Evolutionary conservation across 1,140 invertebrate genomes (phyloP).

Genomic region (Zelostemma sp.): DNA sequence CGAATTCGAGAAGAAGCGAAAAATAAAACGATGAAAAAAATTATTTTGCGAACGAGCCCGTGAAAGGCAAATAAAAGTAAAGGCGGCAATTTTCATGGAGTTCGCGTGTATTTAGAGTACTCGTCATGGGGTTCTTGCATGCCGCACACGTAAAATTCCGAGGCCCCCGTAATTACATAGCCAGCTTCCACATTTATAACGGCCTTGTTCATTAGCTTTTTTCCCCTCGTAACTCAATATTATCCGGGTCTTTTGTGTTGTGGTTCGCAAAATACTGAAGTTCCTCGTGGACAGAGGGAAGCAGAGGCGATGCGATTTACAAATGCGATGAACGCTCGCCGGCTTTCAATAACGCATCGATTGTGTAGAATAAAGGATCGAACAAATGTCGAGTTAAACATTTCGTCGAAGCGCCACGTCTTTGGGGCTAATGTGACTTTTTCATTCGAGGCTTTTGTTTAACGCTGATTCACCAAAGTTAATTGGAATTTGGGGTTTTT

Average conservation of each 20-base stretch:
- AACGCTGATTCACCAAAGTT: too few species aligned
- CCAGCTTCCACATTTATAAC: conserved; percentile 51
- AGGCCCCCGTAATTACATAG: conserved; percentile 48
- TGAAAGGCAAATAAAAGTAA: conserved; percentile 14
- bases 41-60: conserved; percentile 15
- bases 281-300: conserved; percentile 27
- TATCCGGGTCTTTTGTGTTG: conserved; percentile 48
- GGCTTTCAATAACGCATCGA: conserved; percentile 31
- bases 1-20: neutral
- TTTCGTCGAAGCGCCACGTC: conserved; percentile 18
- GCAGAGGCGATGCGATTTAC: conserved; percentile 23
- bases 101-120: conserved; percentile 14
- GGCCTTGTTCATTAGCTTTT: conserved; percentile 52
- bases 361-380: conserved; percentile 16
- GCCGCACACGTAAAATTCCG: conserved; percentile 8
- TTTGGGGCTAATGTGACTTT: conserved; percentile 29
- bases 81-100: conserved; percentile 22
- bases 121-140: conserved; percentile 17
- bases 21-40: neutral
- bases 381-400: conserved; percentile 30
- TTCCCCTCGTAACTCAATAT: conserved; percentile 49
- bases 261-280: conserved; percentile 46
- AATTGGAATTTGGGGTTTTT: too few species aligned
- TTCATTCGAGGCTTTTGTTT: neutral
- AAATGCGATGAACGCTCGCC: conserved; percentile 26